Percentiles rank a stretch among this genome's conserved stretches.
Conservation (phyloP, 92 coral and sea anemone species). For the Siderastrea radians region DNA sequence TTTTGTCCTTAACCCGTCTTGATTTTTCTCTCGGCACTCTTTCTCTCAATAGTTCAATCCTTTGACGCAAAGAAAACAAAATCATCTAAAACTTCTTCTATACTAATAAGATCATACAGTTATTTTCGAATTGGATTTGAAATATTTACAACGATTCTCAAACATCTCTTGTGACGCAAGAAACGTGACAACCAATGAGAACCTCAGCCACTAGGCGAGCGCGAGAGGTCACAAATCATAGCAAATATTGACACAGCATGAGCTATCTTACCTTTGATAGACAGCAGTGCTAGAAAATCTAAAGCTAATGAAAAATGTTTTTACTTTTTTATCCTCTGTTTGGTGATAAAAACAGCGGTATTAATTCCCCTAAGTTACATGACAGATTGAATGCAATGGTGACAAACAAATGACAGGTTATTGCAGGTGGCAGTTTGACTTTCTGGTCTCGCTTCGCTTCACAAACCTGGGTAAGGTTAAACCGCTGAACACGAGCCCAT, state of each 20-base stretch:
- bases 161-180: slow-evolving; percentile 31
- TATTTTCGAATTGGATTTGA: slow-evolving; percentile 10
- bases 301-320: neutral
- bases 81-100: neutral
- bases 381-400: neutral
- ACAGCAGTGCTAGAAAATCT: neutral
- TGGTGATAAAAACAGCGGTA: neutral
- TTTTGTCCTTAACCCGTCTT: neutral
- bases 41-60: neutral
- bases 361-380: neutral
- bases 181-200: neutral
- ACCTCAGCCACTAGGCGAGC: no score
- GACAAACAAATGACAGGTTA: slow-evolving; percentile 20
- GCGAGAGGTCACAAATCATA: neutral
- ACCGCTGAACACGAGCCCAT: neutral
- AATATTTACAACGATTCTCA: slow-evolving; percentile 44
- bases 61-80: neutral
- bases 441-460: slow-evolving; percentile 1
- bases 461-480: neutral
- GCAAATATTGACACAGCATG: neutral
- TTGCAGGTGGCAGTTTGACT: slow-evolving; percentile 15
- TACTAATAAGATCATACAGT: slow-evolving; percentile 48
- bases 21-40: neutral
- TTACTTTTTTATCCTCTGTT: neutral
- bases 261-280: neutral